A percentile compares a stretch with the other conserved stretches of the same genome.
These are phyloP conservation scores for Chlamydotis undulata DNA, from an alignment of 2,113 vertebrate genomes.

Conservation along the genomic window DNA sequence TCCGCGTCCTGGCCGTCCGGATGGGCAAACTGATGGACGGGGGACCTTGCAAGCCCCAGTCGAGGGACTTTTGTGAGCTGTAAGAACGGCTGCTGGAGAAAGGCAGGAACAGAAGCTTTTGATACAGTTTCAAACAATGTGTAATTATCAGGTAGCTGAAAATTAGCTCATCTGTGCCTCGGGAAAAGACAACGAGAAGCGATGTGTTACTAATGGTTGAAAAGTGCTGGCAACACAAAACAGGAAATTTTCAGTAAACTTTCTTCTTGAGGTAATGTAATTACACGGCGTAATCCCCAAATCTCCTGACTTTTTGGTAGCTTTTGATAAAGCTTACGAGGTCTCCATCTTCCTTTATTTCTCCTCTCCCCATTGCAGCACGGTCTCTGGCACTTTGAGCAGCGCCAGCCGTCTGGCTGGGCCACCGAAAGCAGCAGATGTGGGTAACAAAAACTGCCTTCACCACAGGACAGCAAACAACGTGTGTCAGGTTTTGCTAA, in stretches of 20 bases:
- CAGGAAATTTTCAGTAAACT: constrained; percentile 41
- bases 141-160: constrained; percentile 70
- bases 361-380: neutral
- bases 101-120: constrained; percentile 40
- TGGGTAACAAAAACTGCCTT: neutral
- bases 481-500: neutral
- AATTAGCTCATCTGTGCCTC: constrained; percentile 67
- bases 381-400: neutral
- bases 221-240: constrained; percentile 63
- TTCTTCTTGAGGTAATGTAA: constrained; percentile 50
- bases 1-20: rapidly evolving
- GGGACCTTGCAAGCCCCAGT: neutral
- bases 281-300: constrained; percentile 39
- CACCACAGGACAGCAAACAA: neutral
- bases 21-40: neutral
- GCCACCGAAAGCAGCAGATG: constrained; percentile 19
- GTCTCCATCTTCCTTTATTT: neutral
- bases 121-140: constrained; percentile 63
- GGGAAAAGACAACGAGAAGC: constrained; percentile 40
- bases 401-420: neutral
- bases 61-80: neutral
- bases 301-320: constrained; percentile 46
- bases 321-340: constrained; percentile 8
- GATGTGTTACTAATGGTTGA: constrained; percentile 67
- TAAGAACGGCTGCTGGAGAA: neutral